phyloP scores from a whole-genome alignment of 2,888 invertebrate genomes.

The Parelbella ahira region DNA sequence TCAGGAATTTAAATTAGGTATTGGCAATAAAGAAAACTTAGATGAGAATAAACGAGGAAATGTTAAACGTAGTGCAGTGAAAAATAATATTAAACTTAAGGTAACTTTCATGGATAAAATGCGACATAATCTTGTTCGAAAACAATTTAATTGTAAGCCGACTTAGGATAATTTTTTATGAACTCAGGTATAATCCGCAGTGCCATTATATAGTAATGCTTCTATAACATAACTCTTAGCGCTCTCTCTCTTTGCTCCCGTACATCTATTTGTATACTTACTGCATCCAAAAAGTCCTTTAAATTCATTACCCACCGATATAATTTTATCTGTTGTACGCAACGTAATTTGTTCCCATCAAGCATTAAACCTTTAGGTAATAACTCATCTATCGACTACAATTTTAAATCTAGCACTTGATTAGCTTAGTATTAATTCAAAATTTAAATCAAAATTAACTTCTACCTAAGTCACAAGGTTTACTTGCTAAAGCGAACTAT shows the following conservation, averaged over 20 bases:
- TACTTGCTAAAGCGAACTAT: conserved; percentile 62
- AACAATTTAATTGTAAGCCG: conserved; percentile 65
- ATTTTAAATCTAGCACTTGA: conserved; percentile 62
- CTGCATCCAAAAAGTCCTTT: conserved; percentile 13
- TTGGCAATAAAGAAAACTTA: conserved; percentile 67
- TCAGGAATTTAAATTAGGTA: conserved; percentile 44
- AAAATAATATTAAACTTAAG: conserved; percentile 53
- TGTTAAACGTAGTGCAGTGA: conserved; percentile 53
- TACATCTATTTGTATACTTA: conserved; percentile 29
- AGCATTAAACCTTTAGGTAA: conserved; percentile 25
- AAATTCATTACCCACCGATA: conserved; percentile 22
- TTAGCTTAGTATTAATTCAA: conserved; percentile 71
- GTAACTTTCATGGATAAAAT: conserved; percentile 49
- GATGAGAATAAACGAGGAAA: conserved; percentile 48
- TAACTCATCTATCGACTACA: conserved; percentile 42
- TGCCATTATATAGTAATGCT: conserved; percentile 74
- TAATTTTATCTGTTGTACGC: conserved; percentile 14
- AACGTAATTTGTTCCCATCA: conserved; percentile 5
- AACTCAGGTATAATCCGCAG: conserved; percentile 76
- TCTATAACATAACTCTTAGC: conserved; percentile 59
- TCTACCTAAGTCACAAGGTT: conserved; percentile 60
- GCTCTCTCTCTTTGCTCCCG: conserved; percentile 55
- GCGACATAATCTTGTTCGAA: conserved; percentile 72
- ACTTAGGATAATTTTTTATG: conserved; percentile 75
- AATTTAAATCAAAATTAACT: conserved; percentile 56